Percentiles rank a stretch among this genome's conserved stretches.
Evolutionary conservation across 1,140 invertebrate species (phyloP).

Genomic region (Bacillus rossius): DNA sequence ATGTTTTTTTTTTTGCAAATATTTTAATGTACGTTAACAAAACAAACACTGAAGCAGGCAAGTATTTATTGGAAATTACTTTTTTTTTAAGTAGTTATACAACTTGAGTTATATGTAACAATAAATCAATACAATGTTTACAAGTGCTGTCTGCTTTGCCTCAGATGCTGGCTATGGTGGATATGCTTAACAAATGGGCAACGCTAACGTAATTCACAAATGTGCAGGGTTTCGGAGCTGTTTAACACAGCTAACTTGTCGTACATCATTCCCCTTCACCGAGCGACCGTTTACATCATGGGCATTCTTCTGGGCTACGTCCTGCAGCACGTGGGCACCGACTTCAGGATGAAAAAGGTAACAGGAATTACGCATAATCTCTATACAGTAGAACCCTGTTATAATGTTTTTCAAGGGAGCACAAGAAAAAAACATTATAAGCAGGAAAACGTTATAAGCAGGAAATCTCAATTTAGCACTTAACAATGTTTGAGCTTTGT

Average conservation of each 20-base stretch:
- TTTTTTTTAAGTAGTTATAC: background rate
- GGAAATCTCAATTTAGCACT: no score
- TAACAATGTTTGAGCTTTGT: no score
- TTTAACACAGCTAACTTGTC: conserved; percentile 60
- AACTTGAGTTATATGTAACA: background rate
- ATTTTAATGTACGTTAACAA: no score
- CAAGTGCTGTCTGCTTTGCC: background rate
- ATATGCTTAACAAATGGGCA: background rate
- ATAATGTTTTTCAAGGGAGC: no score
- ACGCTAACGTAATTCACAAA: background rate
- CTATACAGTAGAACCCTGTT: no score
- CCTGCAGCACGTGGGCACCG: conserved; percentile 45
- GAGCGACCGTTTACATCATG: conserved; percentile 64
- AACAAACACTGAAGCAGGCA: conserved; percentile 1
- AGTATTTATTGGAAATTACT: no score
- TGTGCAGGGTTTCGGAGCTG: conserved; percentile 38
- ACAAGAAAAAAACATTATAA: no score
- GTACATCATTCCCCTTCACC: conserved; percentile 61
- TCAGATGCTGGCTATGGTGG: background rate
- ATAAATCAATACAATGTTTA: background rate
- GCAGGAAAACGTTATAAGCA: no score
- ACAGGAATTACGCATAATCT: background rate
- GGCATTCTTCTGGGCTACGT: conserved; percentile 57
- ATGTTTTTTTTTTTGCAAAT: no score
- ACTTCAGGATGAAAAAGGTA: conserved; percentile 39